Evolutionary conservation across 2,888 invertebrate genomes (phyloP).

Genomic region (Polydrusus cervinus): DNA sequence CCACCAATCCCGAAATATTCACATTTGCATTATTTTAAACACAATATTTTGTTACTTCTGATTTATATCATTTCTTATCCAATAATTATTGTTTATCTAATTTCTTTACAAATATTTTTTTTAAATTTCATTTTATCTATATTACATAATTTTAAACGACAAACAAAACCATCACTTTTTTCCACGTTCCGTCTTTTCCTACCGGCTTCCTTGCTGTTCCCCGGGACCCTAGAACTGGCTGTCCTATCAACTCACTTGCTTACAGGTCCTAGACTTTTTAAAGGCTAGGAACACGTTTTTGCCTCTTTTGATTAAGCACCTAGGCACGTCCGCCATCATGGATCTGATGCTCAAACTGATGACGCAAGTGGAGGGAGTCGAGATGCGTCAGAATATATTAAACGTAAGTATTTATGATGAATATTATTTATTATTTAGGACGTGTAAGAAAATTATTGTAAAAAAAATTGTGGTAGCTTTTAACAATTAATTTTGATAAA

Average conservation of each 20-base stretch:
- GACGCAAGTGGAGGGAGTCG: slow-evolving; percentile 85
- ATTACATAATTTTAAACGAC: no score
- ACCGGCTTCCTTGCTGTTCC: slow-evolving; percentile 47
- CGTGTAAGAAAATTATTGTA: no score
- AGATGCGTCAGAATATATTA: slow-evolving; percentile 81
- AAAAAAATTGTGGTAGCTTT: no score
- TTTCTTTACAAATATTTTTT: no score
- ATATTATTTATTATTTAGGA: no score
- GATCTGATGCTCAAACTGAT: slow-evolving; percentile 91
- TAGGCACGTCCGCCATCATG: slow-evolving; percentile 95
- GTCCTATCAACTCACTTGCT: slow-evolving; percentile 92
- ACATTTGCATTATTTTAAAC: neutral
- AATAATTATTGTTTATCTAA: no score
- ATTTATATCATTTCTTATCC: no score
- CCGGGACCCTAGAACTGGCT: slow-evolving; percentile 85
- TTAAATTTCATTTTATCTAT: no score
- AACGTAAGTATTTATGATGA: slow-evolving; percentile 74
- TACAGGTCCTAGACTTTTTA: slow-evolving; percentile 93
- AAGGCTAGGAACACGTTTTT: slow-evolving; percentile 91
- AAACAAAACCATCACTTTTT: slow-evolving; percentile 48
- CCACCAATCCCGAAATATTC: slow-evolving; percentile 12
- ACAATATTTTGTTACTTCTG: no score
- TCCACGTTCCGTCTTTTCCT: slow-evolving; percentile 54
- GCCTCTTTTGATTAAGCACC: slow-evolving; percentile 89
- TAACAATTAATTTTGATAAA: no score